These are phyloP conservation scores for Stenotaenia linearis DNA, from an alignment of 2,888 invertebrate species.

Conservation along the genomic window DNA sequence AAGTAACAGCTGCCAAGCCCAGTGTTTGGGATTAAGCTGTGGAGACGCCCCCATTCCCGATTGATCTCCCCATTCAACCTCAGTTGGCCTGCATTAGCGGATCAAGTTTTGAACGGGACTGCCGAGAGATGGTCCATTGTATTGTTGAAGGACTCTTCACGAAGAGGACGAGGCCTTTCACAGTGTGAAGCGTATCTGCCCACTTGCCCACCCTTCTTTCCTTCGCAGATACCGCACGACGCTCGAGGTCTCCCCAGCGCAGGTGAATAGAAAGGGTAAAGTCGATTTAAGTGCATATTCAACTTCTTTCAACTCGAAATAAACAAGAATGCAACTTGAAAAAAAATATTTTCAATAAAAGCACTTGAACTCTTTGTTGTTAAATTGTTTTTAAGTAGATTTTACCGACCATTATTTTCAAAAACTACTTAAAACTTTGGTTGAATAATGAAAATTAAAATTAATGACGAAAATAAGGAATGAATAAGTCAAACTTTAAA, in stretches of 20 bases:
- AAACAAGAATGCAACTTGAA: neutral
- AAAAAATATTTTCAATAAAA: no score
- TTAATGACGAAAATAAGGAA: no score
- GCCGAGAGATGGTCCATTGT: constrained; percentile 13
- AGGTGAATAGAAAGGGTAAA: constrained; percentile 19
- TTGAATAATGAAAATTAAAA: no score
- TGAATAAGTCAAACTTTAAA: no score
- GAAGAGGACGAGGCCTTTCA: constrained; percentile 11
- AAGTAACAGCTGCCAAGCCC: constrained; percentile 12
- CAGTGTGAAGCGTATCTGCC: constrained; percentile 13
- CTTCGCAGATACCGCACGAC: neutral
- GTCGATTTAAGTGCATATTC: neutral
- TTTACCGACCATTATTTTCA: no score
- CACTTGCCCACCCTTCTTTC: constrained; percentile 2
- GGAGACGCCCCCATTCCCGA: constrained; percentile 23
- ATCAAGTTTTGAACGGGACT: constrained; percentile 7
- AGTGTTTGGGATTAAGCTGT: constrained; percentile 17
- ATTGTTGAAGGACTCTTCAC: constrained; percentile 18
- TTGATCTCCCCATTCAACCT: constrained; percentile 26
- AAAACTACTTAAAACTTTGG: no score
- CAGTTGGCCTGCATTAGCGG: constrained; percentile 26
- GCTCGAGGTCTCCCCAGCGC: neutral
- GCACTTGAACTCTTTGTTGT: no score
- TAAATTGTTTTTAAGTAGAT: no score
- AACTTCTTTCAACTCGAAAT: neutral